Evolutionary conservation across 1,140 invertebrate species (phyloP).

Genomic region (Drosophila malerkotliana): DNA sequence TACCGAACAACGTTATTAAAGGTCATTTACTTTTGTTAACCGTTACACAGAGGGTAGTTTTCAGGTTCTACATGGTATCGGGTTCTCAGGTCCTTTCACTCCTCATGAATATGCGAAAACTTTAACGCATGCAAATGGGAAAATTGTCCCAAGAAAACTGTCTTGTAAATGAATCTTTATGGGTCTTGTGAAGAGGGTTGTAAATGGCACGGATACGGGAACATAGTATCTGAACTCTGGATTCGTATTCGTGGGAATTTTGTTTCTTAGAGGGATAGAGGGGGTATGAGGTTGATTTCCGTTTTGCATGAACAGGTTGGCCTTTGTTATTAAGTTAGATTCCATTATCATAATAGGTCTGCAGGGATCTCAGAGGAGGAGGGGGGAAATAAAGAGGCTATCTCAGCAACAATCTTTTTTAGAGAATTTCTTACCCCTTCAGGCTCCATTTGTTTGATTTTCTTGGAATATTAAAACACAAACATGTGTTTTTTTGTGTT

Average conservation of each 20-base stretch:
- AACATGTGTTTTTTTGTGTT: conserved; percentile 42
- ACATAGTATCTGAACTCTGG: background rate
- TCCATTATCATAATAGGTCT: conserved; percentile 53
- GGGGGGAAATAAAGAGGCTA: conserved; percentile 4
- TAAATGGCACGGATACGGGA: conserved; percentile 13
- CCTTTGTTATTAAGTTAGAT: conserved; percentile 45
- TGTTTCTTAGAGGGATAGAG: conserved; percentile 34
- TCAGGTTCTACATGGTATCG: conserved; percentile 33
- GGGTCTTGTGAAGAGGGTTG: conserved; percentile 35
- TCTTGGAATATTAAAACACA: conserved; percentile 40
- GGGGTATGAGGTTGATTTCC: conserved; percentile 27
- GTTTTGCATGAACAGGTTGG: conserved; percentile 63
- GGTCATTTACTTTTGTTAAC: conserved; percentile 61
- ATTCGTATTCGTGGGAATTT: conserved; percentile 51
- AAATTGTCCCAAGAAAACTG: conserved; percentile 52
- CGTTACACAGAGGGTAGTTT: conserved; percentile 57
- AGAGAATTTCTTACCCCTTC: conserved; percentile 29
- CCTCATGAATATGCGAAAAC: conserved; percentile 56
- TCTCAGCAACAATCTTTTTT: conserved; percentile 33
- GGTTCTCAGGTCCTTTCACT: conserved; percentile 28
- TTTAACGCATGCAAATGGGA: conserved; percentile 72
- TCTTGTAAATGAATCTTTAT: conserved; percentile 66
- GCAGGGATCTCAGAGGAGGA: conserved; percentile 23
- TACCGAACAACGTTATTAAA: conserved; percentile 60
- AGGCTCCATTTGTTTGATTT: conserved; percentile 39